phyloP scores from a whole-genome alignment of 1,140 invertebrate genomes.

The Drosophila elegans region DNA sequence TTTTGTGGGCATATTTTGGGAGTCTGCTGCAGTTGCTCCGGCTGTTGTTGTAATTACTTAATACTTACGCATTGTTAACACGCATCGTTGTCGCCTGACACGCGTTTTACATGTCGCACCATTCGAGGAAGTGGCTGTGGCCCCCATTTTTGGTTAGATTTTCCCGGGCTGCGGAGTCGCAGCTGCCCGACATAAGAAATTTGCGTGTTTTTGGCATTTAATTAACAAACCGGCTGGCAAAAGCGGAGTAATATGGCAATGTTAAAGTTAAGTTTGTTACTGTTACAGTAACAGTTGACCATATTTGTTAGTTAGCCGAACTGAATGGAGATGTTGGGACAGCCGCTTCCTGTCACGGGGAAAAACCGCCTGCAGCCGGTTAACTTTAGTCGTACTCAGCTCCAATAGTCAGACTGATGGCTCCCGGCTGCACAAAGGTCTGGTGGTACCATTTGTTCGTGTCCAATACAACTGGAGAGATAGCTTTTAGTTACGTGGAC shows the following conservation, averaged over 20 bases:
- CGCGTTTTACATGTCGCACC: conserved; percentile 73
- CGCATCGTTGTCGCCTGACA: conserved; percentile 71
- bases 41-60: conserved; percentile 73
- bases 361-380: conserved; percentile 38
- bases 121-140: conserved; percentile 65
- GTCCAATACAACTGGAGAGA: conserved; percentile 92
- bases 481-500: not conserved
- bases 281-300: conserved; percentile 52
- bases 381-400: conserved; percentile 94
- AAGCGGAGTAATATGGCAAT: conserved; percentile 56
- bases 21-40: conserved; percentile 9
- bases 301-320: conserved; percentile 24
- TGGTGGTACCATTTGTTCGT: conserved; percentile 98
- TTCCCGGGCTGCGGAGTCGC: conserved; percentile 21
- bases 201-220: conserved; percentile 75
- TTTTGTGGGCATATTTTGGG: conserved; percentile 27
- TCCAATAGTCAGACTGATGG: conserved; percentile 97
- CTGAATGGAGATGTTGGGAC: conserved; percentile 42
- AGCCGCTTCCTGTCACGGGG: conserved; percentile 55
- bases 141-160: conserved; percentile 55
- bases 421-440: conserved; percentile 93
- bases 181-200: conserved; percentile 55
- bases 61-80: conserved; percentile 78
- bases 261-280: conserved; percentile 69
- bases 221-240: conserved; percentile 71